These are phyloP conservation scores for Pocillopora verrucosa DNA, from an alignment of 64 coral and sea anemone genomes.

Conservation along the genomic window DNA sequence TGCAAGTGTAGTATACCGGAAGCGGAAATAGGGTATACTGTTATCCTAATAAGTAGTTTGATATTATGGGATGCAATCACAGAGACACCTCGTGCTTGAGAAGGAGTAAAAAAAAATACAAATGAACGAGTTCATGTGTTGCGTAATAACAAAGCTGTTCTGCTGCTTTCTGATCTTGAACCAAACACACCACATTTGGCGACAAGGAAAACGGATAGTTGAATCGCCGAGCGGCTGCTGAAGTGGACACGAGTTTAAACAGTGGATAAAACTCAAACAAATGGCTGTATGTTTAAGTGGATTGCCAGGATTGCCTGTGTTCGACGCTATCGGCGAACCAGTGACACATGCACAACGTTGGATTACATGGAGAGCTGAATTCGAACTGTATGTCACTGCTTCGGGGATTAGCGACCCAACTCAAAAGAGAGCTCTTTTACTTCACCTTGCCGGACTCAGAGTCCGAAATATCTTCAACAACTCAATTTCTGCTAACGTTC, in stretches of 20 bases:
- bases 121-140: too few relatives aligned
- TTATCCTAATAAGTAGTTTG: too few relatives aligned
- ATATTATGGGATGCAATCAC: too few relatives aligned
- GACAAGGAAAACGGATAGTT: background rate
- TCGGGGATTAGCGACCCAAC: conserved; percentile 41
- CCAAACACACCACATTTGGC: background rate
- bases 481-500: background rate
- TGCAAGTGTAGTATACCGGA: too few relatives aligned
- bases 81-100: too few relatives aligned
- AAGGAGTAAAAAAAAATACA: too few relatives aligned
- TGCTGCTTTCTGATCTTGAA: too few relatives aligned
- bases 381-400: conserved; percentile 41
- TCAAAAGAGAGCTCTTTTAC: conserved; percentile 43
- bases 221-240: background rate
- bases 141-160: too few relatives aligned
- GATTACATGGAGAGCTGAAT: conserved; percentile 50
- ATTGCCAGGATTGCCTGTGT: conserved; percentile 26
- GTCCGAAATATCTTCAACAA: conserved; percentile 43
- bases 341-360: conserved; percentile 46
- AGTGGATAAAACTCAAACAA: conserved; percentile 12
- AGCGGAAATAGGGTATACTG: too few relatives aligned
- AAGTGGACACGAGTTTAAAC: background rate
- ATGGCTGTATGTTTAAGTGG: conserved; percentile 59
- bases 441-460: conserved; percentile 31
- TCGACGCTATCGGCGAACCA: conserved; percentile 45